Evolutionary conservation across 2,113 vertebrate genomes (phyloP), one percentile per base, ranked within the genome.

Genomic region (Motacilla alba): DNA sequence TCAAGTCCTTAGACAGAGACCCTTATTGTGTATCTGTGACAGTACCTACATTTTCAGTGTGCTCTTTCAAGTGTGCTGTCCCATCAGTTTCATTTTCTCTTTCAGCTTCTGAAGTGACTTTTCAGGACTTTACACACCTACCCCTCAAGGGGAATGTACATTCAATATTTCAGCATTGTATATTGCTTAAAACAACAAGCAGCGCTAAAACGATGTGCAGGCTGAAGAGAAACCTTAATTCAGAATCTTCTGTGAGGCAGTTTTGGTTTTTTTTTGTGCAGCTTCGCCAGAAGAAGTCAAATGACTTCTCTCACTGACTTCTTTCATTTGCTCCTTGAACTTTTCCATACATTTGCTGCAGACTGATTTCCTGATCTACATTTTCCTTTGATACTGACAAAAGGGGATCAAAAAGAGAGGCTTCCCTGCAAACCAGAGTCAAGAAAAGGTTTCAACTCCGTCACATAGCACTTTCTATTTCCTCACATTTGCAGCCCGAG

Each of bases 341-440:
- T 85, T 67, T 44, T 68, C 58, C 37, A 69, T n/a, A 39, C 37
- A 18, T 53, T 68, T 76, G n/a, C 55, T 83, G 58, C 49, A 89
- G 66, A 72, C 46, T 1, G 6, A 66, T 78, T 92, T 60, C 6
- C 3, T 49, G 31, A 83, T 94, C 70, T 94, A 21, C 18, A 11
- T 91, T 96, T 93, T 87, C 15, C 53, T 87, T 94, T 94, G 91
- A 77, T 90, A 69, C 23, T 58, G 70, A 53, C 58, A 80, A 91
- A 93, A 0, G 3, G 19, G 31, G 50, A 89, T 80, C 53, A 77
- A 44, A 89, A 39, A 53, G 43, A 79, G 49, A 94, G 16, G 35
- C 10, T 89, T 83, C 43, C 24, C 47, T 62, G 56, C 56, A 77
- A 87, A 93, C 41, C 16, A 72, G 73, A 90, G 58, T 68, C 44